These are phyloP conservation scores for Pygoscelis antarcticus DNA, from an alignment of 2,113 vertebrate genomes.

Conservation along the genomic window DNA sequence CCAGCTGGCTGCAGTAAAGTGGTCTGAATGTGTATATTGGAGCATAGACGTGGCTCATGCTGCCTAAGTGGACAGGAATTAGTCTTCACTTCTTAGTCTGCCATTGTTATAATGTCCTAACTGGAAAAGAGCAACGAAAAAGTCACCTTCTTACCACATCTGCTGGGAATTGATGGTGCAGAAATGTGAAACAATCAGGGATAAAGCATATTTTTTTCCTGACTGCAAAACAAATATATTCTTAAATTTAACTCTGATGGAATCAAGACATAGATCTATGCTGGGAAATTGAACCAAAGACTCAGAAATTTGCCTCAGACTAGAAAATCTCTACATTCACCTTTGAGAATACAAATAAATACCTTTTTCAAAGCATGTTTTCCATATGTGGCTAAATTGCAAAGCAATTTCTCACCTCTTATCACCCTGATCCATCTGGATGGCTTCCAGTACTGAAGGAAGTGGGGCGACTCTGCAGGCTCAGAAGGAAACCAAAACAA, in stretches of 20 bases:
- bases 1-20: background rate
- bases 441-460: background rate
- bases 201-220: background rate
- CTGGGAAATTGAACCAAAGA: background rate
- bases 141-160: background rate
- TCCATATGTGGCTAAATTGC: conserved; percentile 21
- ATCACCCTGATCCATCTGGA: background rate
- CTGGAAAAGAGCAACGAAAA: background rate
- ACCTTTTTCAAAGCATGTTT: conserved; percentile 9
- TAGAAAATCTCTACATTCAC: background rate
- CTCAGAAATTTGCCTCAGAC: background rate
- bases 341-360: background rate
- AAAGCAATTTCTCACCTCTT: background rate
- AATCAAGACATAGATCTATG: background rate
- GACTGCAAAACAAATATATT: background rate
- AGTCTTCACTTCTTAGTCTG: background rate
- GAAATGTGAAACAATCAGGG: background rate
- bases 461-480: background rate
- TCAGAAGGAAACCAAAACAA: conserved; percentile 27
- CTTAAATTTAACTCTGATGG: background rate
- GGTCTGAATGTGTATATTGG: background rate
- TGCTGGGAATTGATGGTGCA: background rate
- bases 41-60: background rate
- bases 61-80: background rate
- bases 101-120: background rate